Percentiles rank a stretch among this genome's conserved stretches.
phyloP scores from a whole-genome alignment of 2,888 invertebrate species.

The Protodeltote pygarga region DNA sequence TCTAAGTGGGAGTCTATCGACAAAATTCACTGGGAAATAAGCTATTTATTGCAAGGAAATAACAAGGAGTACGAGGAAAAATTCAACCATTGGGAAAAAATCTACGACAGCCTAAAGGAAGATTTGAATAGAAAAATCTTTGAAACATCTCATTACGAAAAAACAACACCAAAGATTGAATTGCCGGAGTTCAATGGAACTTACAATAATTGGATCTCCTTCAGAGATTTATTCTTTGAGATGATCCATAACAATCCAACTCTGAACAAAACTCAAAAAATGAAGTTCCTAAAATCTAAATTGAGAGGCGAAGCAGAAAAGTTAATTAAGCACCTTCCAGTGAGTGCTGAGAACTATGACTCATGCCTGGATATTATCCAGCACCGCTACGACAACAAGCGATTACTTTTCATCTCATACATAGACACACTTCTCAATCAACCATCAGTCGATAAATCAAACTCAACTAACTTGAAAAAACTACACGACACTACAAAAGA shows the following conservation, averaged over 20 bases:
- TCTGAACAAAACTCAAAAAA: conserved; percentile 2
- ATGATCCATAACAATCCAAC: conserved; percentile 6
- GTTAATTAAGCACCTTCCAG: conserved; percentile 1
- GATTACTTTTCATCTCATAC: conserved; percentile 3
- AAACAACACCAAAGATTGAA: too few relatives aligned
- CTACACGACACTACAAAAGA: conserved; percentile 8
- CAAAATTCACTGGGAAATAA: too few relatives aligned
- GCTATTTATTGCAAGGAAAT: too few relatives aligned
- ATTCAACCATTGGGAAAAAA: too few relatives aligned
- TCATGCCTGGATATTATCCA: conserved; percentile 6
- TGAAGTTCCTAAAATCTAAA: conserved; percentile 4
- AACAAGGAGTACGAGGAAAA: too few relatives aligned
- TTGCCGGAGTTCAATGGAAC: too few relatives aligned
- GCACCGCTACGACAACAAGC: conserved; percentile 16
- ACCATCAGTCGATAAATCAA: conserved; percentile 1
- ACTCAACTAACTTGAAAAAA: conserved; percentile 2
- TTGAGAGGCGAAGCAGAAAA: conserved; percentile 4
- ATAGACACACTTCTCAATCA: neutral
- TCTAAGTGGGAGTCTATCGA: too few relatives aligned
- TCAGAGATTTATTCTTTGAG: conserved; percentile 11
- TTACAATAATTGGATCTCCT: conserved; percentile 7
- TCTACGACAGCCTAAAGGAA: too few relatives aligned
- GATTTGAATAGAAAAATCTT: too few relatives aligned
- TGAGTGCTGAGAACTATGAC: conserved; percentile 1
- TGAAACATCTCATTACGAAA: too few relatives aligned